Conservation (phyloP, 2,888 invertebrate species). For the Pseudoips prasinana region DNA sequence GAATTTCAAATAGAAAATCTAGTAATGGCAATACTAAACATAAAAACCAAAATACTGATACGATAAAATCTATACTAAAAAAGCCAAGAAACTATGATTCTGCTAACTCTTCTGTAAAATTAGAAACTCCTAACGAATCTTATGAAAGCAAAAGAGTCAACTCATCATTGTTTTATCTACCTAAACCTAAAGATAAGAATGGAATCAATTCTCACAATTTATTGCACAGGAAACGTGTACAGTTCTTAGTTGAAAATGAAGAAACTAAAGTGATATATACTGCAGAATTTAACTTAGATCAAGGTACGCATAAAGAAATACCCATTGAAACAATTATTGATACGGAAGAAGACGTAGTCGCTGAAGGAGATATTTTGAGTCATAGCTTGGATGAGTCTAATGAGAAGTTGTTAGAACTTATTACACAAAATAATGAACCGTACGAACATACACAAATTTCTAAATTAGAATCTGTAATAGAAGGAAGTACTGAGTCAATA, state of each 20-base stretch:
- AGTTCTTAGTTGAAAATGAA: conserved; percentile 86
- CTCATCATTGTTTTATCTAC: conserved; percentile 84
- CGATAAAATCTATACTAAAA: conserved; percentile 83
- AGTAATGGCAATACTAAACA: conserved; percentile 51
- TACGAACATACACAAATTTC: conserved; percentile 37
- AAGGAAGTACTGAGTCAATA: conserved; percentile 30
- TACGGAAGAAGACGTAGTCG: conserved; percentile 53
- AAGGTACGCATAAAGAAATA: conserved; percentile 45
- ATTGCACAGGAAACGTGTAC: conserved; percentile 85
- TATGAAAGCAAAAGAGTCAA: conserved; percentile 58
- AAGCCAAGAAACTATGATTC: conserved; percentile 74
- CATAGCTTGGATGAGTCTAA: conserved; percentile 49
- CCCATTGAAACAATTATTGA: conserved; percentile 40
- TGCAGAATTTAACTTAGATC: conserved; percentile 71
- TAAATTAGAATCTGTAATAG: conserved; percentile 31
- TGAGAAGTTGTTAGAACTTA: conserved; percentile 42
- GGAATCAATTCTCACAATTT: conserved; percentile 50
- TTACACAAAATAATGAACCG: conserved; percentile 36
- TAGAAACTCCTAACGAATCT: conserved; percentile 51
- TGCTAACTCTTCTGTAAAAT: conserved; percentile 47
- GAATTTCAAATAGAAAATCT: conserved; percentile 47
- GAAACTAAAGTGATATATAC: conserved; percentile 75
- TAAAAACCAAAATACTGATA: conserved; percentile 61
- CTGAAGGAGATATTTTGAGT: conserved; percentile 69
- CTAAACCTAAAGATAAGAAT: conserved; percentile 74